Conservation (phyloP, 2,888 invertebrate species). For the Apotomis capreana region DNA sequence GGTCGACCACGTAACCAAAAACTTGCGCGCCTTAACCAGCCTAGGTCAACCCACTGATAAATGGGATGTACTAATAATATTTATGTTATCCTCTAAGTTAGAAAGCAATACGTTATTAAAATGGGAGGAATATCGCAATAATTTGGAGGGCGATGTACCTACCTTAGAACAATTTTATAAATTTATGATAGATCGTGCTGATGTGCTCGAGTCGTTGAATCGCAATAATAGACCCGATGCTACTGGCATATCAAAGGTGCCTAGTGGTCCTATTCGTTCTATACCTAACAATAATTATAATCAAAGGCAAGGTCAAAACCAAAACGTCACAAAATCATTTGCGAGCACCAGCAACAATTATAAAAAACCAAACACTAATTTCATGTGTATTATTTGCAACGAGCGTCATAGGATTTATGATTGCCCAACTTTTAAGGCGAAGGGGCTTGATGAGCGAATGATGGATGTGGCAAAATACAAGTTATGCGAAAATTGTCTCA, state of each 20-base stretch:
- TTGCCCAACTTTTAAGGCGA: slow-evolving; percentile 42
- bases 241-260: background rate
- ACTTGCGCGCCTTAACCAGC: slow-evolving; percentile 44
- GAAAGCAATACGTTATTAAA: too few relatives aligned
- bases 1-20: slow-evolving; percentile 46
- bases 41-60: slow-evolving; percentile 44
- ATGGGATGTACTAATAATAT: slow-evolving; percentile 43
- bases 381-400: slow-evolving; percentile 34
- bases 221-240: slow-evolving; percentile 12
- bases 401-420: too few relatives aligned
- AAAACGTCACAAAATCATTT: slow-evolving; percentile 29
- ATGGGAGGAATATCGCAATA: too few relatives aligned
- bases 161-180: too few relatives aligned
- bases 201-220: slow-evolving; percentile 41
- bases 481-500: slow-evolving; percentile 42
- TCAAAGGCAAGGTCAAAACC: slow-evolving; percentile 5
- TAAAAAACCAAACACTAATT: slow-evolving; percentile 13
- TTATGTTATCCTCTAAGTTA: background rate
- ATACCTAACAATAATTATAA: background rate
- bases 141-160: too few relatives aligned
- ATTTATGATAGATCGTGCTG: slow-evolving; percentile 8
- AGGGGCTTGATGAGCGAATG: slow-evolving; percentile 29
- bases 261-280: background rate
- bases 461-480: slow-evolving; percentile 41
- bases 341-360: slow-evolving; percentile 19